Base-by-base conservation (phyloP, 2,797 vertebrate species). In the Capromys pilorides region DNA sequence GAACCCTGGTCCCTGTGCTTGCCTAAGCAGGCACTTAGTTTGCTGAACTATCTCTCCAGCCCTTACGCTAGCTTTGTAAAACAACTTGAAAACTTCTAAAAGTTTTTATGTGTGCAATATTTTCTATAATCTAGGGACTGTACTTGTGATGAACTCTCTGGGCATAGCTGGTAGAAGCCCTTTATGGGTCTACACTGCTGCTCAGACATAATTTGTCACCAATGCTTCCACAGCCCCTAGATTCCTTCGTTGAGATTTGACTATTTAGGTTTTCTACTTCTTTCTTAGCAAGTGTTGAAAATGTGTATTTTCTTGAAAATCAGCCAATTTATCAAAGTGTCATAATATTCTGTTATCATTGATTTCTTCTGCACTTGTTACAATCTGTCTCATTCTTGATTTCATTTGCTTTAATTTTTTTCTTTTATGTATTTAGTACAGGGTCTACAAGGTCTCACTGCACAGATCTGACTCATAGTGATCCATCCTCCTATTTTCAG, bases 261-360 rank as follows among this genome's bases (percentile, higher is more conserved):
- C 36, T 78, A 22, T 57, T 89, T 96, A 36, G 10, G 31, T 78
- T 94, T 92, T 90, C 12, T 87, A 2, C 54, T 88, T 97, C 21
- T 94, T 91, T 41, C 71, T 36, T 71, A 81, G 19, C 31, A 36
- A 67, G 86, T 86, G 83, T 69, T 66, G 33, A 36, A 26, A 77
- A 57, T 64, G 64, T 75, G 13, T 31, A 28, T 86, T 93, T 89
- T 88, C 85, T 86, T 83, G 33, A 90, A 93, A 95, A 75, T 57
- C 59, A 61, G 57, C 19, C 26, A 66, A 54, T 54, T 54, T 54
- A 54, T 54, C 1, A 12, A 54, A 54, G 13, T 54, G 51, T 54
- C 51, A 54, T 54, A 54, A 54, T 54, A 79, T 82, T 90, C 6
- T 73, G 26, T 66, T 66, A 16, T 80, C 86, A 92, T 9, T 51